Base-by-base conservation (phyloP, 1,140 invertebrate species). In the Drosophila sechellia region DNA sequence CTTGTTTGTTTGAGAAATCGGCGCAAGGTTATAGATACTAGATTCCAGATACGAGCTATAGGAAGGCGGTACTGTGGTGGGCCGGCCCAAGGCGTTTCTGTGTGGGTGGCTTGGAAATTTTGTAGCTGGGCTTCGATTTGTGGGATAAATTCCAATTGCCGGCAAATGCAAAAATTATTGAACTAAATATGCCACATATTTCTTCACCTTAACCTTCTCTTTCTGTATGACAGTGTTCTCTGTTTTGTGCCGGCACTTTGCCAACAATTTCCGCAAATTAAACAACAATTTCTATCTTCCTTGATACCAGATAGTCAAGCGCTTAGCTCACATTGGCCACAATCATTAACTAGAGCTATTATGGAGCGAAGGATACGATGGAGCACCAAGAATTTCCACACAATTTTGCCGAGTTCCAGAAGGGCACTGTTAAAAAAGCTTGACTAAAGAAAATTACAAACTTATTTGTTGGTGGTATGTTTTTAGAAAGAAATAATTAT, bases 191-290 rank as follows among this genome's bases (percentile, higher is more conserved):
- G 64, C 27, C 60, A 52, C 46, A 52, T 42, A 43, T 50, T 52
- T 52, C 59, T 22, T 64, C 35, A 48, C 11, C 25, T 40, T 65
- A 65, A 49, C 63, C 43, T 65, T 65, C 63, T 39, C 58, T 39
- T 65, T 20, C 13, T 20, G 15, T 20, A 11, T 13, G 52, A 5
- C 13, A 40, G 31, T 42, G 54, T 22, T 57, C 1, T 31, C 8
- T 31, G 8, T 31, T 13, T 13, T 76, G 34, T 46, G 37, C 48
- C 37, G 66, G 50, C 81, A 76, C 77, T 85, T 73, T 76, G 65
- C 71, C 66, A 72, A 65, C 83, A 87, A 87, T 87, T 87, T 87
- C 83, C 83, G 83, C 83, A 87, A 87, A 87, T 87, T 87, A 87
- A 87, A 79, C 61, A 77, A 74, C 83, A 78, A 87, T 86, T 81